Evolutionary conservation across 2,113 vertebrate genomes (phyloP).

Genomic region (Carassius gibelio): DNA sequence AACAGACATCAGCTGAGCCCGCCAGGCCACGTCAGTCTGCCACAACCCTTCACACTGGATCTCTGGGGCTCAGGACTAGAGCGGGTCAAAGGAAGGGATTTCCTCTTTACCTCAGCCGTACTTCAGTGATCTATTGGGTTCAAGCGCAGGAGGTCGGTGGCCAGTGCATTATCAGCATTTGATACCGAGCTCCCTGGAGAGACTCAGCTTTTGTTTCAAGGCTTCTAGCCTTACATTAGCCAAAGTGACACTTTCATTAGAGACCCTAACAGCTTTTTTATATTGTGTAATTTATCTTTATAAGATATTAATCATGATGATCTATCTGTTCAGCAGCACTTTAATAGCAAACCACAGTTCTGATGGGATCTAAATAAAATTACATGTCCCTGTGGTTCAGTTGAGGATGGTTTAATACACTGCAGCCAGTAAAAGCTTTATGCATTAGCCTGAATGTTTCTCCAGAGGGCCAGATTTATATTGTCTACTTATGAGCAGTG

Average conservation of each 20-base stretch:
- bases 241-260: background rate
- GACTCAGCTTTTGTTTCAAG: background rate
- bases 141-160: background rate
- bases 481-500: background rate
- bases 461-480: conserved; percentile 31
- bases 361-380: background rate
- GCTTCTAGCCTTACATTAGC: background rate
- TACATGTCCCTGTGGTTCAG: conserved; percentile 8
- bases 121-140: conserved; percentile 4
- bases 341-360: background rate
- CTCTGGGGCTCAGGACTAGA: background rate
- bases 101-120: conserved; percentile 21
- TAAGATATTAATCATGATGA: conserved; percentile 3
- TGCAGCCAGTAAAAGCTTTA: conserved; percentile 47
- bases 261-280: background rate
- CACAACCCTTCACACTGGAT: background rate
- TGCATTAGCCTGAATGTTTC: conserved; percentile 35
- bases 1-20: conserved; percentile 42
- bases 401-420: conserved; percentile 39
- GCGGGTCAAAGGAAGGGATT: conserved; percentile 3
- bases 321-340: background rate
- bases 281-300: background rate
- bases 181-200: conserved; percentile 6
- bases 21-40: conserved; percentile 21
- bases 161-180: conserved; percentile 16